Evolutionary conservation across 1,140 invertebrate genomes (phyloP), one percentile per base, ranked within the genome.

Genomic region (Aplysia californica): DNA sequence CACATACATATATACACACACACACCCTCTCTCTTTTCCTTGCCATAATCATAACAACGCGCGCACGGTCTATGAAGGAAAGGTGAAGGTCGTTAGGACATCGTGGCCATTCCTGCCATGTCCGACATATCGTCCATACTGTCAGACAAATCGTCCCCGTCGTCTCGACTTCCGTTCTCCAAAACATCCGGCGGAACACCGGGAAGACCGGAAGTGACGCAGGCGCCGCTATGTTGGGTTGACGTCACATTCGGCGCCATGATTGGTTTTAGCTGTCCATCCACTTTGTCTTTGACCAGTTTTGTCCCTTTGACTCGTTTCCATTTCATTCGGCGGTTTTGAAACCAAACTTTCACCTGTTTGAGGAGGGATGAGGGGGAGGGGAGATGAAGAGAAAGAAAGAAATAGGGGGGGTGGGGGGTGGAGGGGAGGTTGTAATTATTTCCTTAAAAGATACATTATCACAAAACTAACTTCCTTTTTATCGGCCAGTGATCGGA

Each of bases 281-380:
- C 87, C 21, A 89, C 88, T 80, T 89, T 89, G 78, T 89, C 88
- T 75, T 88, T 89, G 23, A 85, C 88, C 31, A 89, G 78, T 77
- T 89, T 88, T n/a, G 88, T 86, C 35, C 88, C 88, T 74, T 89
- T 88, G 10, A 88, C 85, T 33, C 89, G 74, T 75, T 90, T 90
- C 87, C 88, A 90, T 77, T 90, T 90, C 89, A 90, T 90, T 20
- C 89, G 82, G 71, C 89, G 69, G 78, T 90, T 90, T 72, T 90
- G 89, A 75, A 90, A 90, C 89, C 89, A 90, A 18, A 90, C 89
- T 79, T 90, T 90, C 10, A 90, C 89, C 89, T 90, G 80, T 18
- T 50, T n/a, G n/a, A n/a, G n/a, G n/a, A n/a, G n/a, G n/a, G n/a
- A n/a, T n/a, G n/a, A n/a, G n/a, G n/a, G n/a, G n/a, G n/a, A n/a